A percentile compares a stretch with the other conserved stretches of the same genome.
phyloP scores from a whole-genome alignment of 2,113 vertebrate genomes.

The Odobenus rosmarus region DNA sequence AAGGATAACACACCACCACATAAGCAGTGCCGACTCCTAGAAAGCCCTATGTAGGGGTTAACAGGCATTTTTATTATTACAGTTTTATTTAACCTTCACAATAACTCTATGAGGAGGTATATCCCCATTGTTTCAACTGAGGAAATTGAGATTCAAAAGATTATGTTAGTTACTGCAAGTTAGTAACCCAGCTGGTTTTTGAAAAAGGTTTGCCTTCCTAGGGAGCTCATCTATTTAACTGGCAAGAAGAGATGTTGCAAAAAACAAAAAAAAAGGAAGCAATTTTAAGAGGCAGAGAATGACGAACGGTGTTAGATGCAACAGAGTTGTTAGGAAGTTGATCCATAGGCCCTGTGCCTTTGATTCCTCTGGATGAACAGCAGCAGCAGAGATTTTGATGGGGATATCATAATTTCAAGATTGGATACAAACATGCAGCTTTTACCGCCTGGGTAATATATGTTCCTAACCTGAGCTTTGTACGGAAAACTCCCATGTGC shows the following conservation, averaged over 20 bases:
- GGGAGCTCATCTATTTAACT: neutral
- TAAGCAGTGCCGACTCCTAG: neutral
- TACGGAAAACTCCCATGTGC: neutral
- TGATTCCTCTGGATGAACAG: neutral
- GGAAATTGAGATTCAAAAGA: neutral
- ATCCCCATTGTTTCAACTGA: neutral
- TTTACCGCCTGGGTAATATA: neutral
- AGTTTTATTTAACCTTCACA: slow-evolving; percentile 13
- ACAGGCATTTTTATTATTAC: neutral
- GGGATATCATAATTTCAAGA: neutral
- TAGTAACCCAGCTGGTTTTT: neutral
- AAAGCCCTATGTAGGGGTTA: neutral
- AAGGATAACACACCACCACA: neutral
- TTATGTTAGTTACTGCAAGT: neutral
- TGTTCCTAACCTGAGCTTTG: neutral
- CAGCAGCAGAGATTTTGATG: neutral
- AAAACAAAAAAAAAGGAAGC: neutral
- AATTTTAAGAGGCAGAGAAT: neutral
- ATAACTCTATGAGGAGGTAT: neutral
- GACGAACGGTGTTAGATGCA: neutral
- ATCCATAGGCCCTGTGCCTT: neutral
- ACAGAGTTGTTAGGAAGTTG: neutral
- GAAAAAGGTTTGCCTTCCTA: neutral
- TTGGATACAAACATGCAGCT: neutral
- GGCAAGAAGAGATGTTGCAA: neutral